Base-by-base conservation (phyloP, 2,113 vertebrate species). In the Crypturellus undulatus region DNA sequence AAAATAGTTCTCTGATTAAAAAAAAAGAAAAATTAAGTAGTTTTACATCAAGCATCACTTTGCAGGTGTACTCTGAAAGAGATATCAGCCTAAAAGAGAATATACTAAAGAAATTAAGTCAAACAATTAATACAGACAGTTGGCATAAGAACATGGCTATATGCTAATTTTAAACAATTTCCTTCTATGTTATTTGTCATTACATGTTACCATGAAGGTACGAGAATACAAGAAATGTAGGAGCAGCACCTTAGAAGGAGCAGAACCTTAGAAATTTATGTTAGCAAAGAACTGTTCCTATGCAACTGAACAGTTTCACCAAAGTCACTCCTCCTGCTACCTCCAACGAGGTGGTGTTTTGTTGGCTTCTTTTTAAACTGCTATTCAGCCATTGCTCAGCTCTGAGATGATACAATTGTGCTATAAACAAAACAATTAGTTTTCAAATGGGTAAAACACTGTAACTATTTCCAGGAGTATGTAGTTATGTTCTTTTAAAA, bases 391-490 rank as follows among this genome's bases (percentile, higher is more conserved):
- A 72, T 87, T 65, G 36, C 58, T 92, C 83, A 84, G 64, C 70
- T 89, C 78, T 24, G 59, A 95, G 91, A 84, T 81, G 80, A 92
- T 5, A 92, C 43, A 69, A 86, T 17, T 93, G 80, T 69, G 58
- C 62, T 93, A 95, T 79, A 93, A 96, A 96, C 70, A 95, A 96
- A 96, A 92, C 91, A 93, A 96, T 92, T 96, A 58, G 70, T 76
- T 94, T 95, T 77, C 78, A 84, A 84, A 90, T 73, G 89, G 6
- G 0, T 72, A 93, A 83, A 62, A 89, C 21, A 59, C 62, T 69
- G n/a, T 38, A 94, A 91, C 70, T 21, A 86, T 95, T 94, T 96
- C 94, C 59, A 73, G 73, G 63, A 90, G 84, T 54, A 77, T 58
- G 21, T 0, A 10, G 75, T 80, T 90, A 84, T 93, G 28, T 24